Conservation (phyloP, 2,888 invertebrate genomes). For the Thysanoteuthis rhombus region DNA sequence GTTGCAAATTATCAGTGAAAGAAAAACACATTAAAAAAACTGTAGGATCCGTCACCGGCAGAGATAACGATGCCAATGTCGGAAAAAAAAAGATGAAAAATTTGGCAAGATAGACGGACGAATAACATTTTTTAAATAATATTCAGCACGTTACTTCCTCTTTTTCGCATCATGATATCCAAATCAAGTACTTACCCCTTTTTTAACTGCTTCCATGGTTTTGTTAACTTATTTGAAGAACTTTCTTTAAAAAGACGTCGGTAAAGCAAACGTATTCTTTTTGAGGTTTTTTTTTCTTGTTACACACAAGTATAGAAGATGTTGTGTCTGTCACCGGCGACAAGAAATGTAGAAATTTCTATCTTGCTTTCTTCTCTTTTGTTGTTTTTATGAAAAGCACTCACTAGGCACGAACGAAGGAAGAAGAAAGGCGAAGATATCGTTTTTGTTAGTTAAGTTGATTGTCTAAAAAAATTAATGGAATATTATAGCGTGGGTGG, state of each 20-base stretch:
- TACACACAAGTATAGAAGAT: neutral
- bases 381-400: neutral
- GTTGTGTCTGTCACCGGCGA: neutral
- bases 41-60: no score
- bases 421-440: neutral
- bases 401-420: neutral
- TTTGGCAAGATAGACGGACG: no score
- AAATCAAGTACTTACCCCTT: neutral
- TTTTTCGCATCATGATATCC: neutral
- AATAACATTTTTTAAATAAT: no score
- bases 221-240: neutral
- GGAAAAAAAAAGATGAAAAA: no score
- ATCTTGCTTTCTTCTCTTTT: neutral
- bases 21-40: no score
- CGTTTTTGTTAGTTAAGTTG: no score
- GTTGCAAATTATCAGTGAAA: no score
- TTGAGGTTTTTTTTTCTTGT: no score
- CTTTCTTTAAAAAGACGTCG: neutral
- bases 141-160: neutral
- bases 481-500: neutral
- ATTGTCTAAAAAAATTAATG: no score
- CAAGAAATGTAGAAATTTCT: neutral
- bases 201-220: neutral
- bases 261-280: no score
- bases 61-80: no score